These are phyloP conservation scores for Nomada lathburiana DNA, from an alignment of 2,888 invertebrate species.

Conservation along the genomic window DNA sequence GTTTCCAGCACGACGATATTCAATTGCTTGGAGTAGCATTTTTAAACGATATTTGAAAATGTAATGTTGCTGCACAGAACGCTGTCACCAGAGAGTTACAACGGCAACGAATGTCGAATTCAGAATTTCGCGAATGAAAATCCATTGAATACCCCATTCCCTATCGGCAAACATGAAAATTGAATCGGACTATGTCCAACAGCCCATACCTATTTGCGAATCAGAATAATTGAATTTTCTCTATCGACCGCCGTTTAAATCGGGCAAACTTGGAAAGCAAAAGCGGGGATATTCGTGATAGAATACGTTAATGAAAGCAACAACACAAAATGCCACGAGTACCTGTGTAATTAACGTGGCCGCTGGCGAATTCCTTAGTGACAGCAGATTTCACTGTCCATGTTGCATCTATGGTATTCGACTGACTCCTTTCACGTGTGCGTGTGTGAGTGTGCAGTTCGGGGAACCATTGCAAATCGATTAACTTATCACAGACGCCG, in stretches of 20 bases:
- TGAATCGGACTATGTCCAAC: no score
- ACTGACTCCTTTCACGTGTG: not conserved
- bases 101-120: no score
- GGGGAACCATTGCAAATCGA: constrained; percentile 32
- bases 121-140: no score
- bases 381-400: constrained; percentile 4
- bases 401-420: constrained; percentile 1
- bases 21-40: no score
- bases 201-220: no score
- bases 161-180: no score
- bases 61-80: no score
- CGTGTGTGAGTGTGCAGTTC: not conserved
- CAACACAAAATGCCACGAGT: not conserved
- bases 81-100: no score
- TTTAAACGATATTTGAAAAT: no score
- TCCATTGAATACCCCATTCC: no score
- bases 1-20: no score
- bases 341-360: constrained; percentile 24
- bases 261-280: not conserved
- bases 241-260: not conserved
- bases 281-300: not conserved
- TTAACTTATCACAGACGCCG: constrained; percentile 44
- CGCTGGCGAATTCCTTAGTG: constrained; percentile 20
- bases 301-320: constrained; percentile 19
- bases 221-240: no score